Evolutionary conservation across 2,888 invertebrate genomes (phyloP), one percentile per base, ranked within the genome.

Genomic region (Cephus rjabovi): DNA sequence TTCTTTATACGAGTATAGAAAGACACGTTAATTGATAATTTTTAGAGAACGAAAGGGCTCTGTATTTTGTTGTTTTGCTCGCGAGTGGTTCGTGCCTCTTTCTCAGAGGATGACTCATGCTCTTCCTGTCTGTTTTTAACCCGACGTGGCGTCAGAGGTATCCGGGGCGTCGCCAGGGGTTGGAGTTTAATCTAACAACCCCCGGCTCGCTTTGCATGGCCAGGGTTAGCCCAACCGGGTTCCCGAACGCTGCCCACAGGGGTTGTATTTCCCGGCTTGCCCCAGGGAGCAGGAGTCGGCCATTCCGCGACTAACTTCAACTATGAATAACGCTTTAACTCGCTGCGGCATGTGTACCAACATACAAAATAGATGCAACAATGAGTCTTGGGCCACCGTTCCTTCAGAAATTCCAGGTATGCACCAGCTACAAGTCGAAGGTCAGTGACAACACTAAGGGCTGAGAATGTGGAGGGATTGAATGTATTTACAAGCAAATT

Each of bases 121-220:
- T 86, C 86, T 87, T 87, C 83, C 85, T 86, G 86, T 87, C 88
- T 87, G 88, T 89, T 90, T 90, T 90, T 89, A 89, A 89, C 88
- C 87, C 87, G 87, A 77, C 85, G 84, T 82, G 87, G 87, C 87
- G 87, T 86, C 84, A 85, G 86, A 85, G 87, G 87, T 85, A 86
- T 90, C 88, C 86, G 87, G 86, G 88, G 87, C 86, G 89, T 88
- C 86, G 86, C 84, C 84, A 86, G 89, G 88, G 90, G 90, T 86
- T 87, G 87, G 88, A 88, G 87, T 90, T 90, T 90, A 90, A 90
- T 90, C 89, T 89, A 90, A 90, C 90, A 88, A 88, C 89, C 89
- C 90, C 89, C 83, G 87, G 88, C 85, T 89, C 89, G 84, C 88
- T 90, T 89, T 90, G 89, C 89, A 89, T 88, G 85, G 86, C 86